phyloP scores from a whole-genome alignment of 2,888 invertebrate species.

The Aspidapion aeneum region DNA sequence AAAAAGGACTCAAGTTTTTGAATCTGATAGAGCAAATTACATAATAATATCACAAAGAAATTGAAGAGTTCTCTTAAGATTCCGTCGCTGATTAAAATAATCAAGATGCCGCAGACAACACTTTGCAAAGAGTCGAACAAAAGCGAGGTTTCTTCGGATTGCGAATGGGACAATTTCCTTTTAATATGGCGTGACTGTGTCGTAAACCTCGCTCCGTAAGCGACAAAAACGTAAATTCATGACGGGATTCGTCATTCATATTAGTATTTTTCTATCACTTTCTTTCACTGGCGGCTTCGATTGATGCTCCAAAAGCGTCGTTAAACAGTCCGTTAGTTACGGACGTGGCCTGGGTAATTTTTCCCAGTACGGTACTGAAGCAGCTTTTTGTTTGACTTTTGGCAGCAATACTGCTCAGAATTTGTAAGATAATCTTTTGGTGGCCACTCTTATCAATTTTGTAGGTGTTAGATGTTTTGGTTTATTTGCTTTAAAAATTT shows the following conservation, averaged over 20 bases:
- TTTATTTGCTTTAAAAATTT: not conserved
- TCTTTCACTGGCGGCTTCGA: conserved; percentile 24
- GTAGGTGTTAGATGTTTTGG: not conserved
- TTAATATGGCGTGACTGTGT: not conserved
- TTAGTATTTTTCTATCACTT: conserved; percentile 30
- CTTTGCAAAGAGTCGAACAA: no score
- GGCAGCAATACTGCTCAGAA: not conserved
- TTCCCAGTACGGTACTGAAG: conserved; percentile 24
- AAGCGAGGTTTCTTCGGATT: not conserved
- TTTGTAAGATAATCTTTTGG: no score
- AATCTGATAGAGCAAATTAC: not conserved
- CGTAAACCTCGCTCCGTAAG: not conserved
- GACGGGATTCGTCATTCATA: conserved; percentile 25
- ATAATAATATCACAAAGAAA: not conserved
- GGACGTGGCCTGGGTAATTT: conserved; percentile 29
- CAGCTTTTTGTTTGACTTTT: conserved; percentile 14
- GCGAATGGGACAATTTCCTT: conserved; percentile 1
- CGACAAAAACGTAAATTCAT: conserved; percentile 20
- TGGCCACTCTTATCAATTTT: no score
- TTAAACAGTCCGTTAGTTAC: conserved; percentile 25
- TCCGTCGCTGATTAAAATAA: not conserved
- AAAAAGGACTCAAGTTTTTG: no score
- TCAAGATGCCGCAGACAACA: not conserved
- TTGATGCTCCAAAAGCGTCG: conserved; percentile 26
- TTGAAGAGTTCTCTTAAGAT: not conserved